Conservation (phyloP, 1,140 invertebrate species). For the Saccostrea echinata region DNA sequence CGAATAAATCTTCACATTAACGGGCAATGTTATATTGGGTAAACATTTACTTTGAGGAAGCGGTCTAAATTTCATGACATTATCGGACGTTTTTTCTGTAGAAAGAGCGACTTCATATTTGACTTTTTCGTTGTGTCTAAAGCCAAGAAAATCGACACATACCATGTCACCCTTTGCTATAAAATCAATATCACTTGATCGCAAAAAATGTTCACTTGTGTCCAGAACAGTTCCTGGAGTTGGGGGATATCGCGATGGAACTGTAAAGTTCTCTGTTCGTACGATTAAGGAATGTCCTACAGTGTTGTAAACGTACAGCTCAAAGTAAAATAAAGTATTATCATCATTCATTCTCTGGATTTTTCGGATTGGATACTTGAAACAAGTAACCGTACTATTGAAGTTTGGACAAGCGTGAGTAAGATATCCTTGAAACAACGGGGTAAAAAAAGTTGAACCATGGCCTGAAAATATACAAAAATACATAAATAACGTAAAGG, state of each 20-base stretch:
- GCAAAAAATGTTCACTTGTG: not conserved
- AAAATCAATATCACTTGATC: constrained; percentile 49
- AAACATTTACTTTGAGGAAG: constrained; percentile 9
- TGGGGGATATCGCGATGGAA: constrained; percentile 58
- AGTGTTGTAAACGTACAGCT: constrained; percentile 55
- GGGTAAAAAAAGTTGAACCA: not conserved
- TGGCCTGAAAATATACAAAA: not conserved
- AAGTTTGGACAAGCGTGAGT: not conserved
- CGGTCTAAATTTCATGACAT: constrained; percentile 38
- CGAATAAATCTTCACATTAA: not conserved
- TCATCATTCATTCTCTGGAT: constrained; percentile 42
- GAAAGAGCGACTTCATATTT: constrained; percentile 44
- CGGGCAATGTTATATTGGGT: not conserved
- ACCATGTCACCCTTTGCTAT: not conserved
- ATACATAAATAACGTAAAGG: not conserved
- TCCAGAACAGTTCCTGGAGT: constrained; percentile 52
- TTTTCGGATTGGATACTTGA: constrained; percentile 43
- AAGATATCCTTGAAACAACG: not conserved
- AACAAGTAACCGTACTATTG: not conserved
- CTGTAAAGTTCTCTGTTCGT: constrained; percentile 32
- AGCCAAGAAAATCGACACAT: constrained; percentile 58
- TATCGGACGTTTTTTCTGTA: not conserved
- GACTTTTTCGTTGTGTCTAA: constrained; percentile 51
- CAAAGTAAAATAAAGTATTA: constrained; percentile 42
- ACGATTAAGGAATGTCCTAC: constrained; percentile 55